Base-by-base conservation (phyloP, 2,888 invertebrate genomes). In the Drosophila dives region DNA sequence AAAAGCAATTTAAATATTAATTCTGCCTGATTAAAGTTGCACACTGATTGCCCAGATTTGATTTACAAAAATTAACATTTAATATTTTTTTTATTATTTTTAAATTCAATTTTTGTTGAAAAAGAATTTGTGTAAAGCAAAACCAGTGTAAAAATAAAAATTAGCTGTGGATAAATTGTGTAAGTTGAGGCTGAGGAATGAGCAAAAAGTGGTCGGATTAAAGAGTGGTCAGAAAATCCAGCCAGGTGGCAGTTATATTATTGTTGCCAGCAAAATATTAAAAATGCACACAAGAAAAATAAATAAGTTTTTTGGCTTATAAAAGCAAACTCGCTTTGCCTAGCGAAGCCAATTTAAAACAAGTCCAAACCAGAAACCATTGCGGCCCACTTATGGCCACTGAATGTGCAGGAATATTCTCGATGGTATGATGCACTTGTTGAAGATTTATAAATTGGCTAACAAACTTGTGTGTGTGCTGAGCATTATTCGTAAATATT, bases 401-500 rank as follows among this genome's bases (percentile, higher is more conserved):
- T 38, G 33, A 6, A n/a, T 45, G n/a, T 42, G 32, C n/a, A 17
- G 53, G n/a, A 34, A 48, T 51, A 26, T 38, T 29, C 36, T 33
- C 49, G 32, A 51, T 48, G 53, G 33, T 54, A 40, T 45, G 34
- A 17, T 66, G 66, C 61, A 53, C 53, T 81, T 73, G 63, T 59
- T 72, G 61, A 54, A 60, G 61, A 34, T 61, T 79, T 64, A 42
- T 45, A 75, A 74, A 66, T 58, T 70, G 54, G 51, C 48, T 61
- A 69, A 77, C 61, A 68, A 75, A 84, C 70, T 82, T 86, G 69
- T 86, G 69, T 86, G 69, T 77, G 66, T 72, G 59, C 62, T 58
- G 56, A 66, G 66, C 86, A 68, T 77, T 61, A 48, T 53, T 65
- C 61, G 62, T 86, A 86, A 86, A 86, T 85, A 75, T 81, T 86